These are phyloP conservation scores for Pampus argenteus DNA, from an alignment of 2,797 vertebrate species.

Conservation along the genomic window DNA sequence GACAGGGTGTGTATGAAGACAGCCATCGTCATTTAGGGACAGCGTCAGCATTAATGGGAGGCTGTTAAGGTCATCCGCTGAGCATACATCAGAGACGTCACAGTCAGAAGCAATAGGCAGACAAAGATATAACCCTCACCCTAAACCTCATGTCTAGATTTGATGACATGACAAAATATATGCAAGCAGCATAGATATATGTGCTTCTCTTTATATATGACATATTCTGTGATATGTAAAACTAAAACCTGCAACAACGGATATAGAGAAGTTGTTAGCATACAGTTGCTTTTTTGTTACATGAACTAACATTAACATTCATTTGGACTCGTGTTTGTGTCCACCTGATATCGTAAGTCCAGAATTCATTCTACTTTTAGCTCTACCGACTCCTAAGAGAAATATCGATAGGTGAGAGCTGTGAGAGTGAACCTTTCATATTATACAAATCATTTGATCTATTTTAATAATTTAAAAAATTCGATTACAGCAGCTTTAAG, in stretches of 20 bases:
- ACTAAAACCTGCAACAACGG: neutral
- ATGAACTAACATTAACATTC: neutral
- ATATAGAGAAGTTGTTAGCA: too few relatives aligned
- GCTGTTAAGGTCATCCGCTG: constrained; percentile 39
- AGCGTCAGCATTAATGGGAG: constrained; percentile 52
- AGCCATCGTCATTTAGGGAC: constrained; percentile 52
- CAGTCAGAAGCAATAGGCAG: constrained; percentile 15
- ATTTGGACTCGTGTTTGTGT: neutral
- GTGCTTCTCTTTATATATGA: neutral
- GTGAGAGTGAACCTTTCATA: neutral
- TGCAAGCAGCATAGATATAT: neutral
- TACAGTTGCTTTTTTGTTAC: neutral
- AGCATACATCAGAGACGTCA: constrained; percentile 16
- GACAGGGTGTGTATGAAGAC: constrained; percentile 33
- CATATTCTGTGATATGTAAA: neutral
- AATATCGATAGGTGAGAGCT: neutral
- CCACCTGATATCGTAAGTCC: neutral
- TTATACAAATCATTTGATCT: neutral
- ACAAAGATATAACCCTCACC: constrained; percentile 23
- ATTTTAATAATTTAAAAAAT: neutral
- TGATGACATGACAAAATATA: neutral
- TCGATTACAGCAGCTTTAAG: neutral
- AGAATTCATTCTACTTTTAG: neutral
- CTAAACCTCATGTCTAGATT: constrained; percentile 1
- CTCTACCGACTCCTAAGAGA: neutral